Base-by-base conservation (phyloP, 2,797 vertebrate species). In the Centropyge bicolor region DNA sequence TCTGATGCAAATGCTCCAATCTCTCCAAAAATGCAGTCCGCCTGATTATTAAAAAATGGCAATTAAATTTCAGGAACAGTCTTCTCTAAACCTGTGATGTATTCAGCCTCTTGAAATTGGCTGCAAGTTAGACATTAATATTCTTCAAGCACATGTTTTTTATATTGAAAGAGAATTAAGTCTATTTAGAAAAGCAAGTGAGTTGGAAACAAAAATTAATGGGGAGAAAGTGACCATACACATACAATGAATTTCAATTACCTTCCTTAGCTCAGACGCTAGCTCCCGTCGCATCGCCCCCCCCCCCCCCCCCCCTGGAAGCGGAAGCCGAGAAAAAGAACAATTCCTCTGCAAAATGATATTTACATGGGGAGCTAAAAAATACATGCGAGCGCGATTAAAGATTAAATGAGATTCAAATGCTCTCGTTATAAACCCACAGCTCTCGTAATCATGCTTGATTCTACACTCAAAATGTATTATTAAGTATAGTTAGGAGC, bases 191-290 rank as follows among this genome's bases (percentile, higher is more conserved):
- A 92, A 93, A 95, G 88, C 93, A 93, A 93, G 89, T 93, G 90
- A 91, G 87, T 93, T 93, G 94, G 93, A 94, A 95, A 94, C 89
- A 92, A 87, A 93, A 94, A 93, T 94, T 89, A 94, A 94, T 94
- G 89, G 88, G 88, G 83, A 92, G 89, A 93, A 93, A 94, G 92
- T 94, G 93, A 93, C 94, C 92, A 86, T 87, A 92, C 76, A 89
- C 90, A 86, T 81, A 89, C 78, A 82, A 92, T 92, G 93, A 93
- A 95, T 94, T 94, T 93, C 90, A 95, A 94, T 94, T 89, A 93
- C 85, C 65, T 75, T 55, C 55, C 59, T 83, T 31, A 55, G 81
- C 85, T 82, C 65, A 85, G 78, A 78, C 49, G 61, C 56, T 13
- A 13, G 41, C 67, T 74, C 41, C 24, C 63, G n/a, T 52, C 10